Base-by-base conservation (phyloP, 2,888 invertebrate species). In the Mythimna loreyi region DNA sequence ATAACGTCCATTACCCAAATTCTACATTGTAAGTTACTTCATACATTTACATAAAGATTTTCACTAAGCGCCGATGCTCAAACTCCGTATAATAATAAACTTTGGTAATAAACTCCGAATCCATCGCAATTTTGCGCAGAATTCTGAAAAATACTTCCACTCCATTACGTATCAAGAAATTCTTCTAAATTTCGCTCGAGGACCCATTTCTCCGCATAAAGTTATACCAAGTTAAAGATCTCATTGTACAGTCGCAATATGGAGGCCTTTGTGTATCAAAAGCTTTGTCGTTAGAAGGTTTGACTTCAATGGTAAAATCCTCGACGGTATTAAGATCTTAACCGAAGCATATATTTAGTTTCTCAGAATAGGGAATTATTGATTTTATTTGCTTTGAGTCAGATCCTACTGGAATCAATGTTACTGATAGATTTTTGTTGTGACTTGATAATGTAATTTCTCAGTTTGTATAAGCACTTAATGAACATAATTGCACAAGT, bases 101-200 rank as follows among this genome's bases (percentile, higher is more conserved):
- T 77, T 82, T 40, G 19, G 50, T 65, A 80, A 80, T 82, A 80
- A 72, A 82, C 72, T 75, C 63, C 25, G 45, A 72, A 75, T 80
- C 60, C 72, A 50, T 77, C 55, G 52, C 68, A 80, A 75, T 68
- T 77, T 62, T 21, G 40, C 40, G 61, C 33, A 66, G 57, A 25
- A 83, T 70, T 64, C 66, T 55, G 47, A 72, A 78, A 80, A 75
- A 80, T 66, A 57, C 57, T 83, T 72, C 62, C 63, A 64, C 63
- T 60, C 73, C 63, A 83, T 80, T 74, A 78, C 55, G 59, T 65
- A 47, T 49, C 56, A 25, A 30, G 43, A 23, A 77, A 68, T 75
- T 75, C 40, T 75, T 77, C 58, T 71, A 67, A 76, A 70, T 71
- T 79, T 67, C 56, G 43, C 23, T 23, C 52, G 25, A 65, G 57